A percentile compares a stretch with the other conserved stretches of the same genome.
phyloP scores from a whole-genome alignment of 2,888 invertebrate genomes.

The Erannis defoliaria region DNA sequence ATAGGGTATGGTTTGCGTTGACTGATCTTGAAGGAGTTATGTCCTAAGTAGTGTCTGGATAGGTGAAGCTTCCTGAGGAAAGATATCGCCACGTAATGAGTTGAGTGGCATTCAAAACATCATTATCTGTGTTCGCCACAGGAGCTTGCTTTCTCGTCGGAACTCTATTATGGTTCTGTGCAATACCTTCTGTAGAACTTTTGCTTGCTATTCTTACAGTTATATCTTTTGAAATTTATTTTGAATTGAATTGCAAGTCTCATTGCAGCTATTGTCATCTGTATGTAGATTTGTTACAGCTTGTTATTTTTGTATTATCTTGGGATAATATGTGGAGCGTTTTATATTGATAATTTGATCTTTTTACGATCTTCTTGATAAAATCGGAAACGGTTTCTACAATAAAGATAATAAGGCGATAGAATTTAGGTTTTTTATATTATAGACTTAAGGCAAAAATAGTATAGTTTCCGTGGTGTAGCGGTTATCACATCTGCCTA shows the following conservation, averaged over 20 bases:
- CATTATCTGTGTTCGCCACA: conserved; percentile 74
- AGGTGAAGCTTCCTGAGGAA: conserved; percentile 71
- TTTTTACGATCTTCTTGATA: neutral
- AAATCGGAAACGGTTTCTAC: neutral
- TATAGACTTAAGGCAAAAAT: neutral
- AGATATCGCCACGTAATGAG: conserved; percentile 82
- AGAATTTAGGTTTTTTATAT: neutral
- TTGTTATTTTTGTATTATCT: neutral
- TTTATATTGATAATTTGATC: conserved; percentile 1
- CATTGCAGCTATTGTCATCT: no score
- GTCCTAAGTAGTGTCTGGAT: conserved; percentile 61
- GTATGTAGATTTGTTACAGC: no score
- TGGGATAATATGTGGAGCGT: neutral
- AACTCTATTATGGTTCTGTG: conserved; percentile 22
- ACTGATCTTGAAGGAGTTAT: conserved; percentile 48
- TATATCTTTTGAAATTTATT: conserved; percentile 33
- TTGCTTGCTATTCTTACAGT: conserved; percentile 12
- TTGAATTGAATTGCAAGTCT: conserved; percentile 17
- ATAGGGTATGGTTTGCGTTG: conserved; percentile 46
- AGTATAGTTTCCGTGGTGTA: conserved; percentile 92
- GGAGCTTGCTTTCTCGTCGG: conserved; percentile 50
- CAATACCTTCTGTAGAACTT: conserved; percentile 16
- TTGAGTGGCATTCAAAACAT: conserved; percentile 82
- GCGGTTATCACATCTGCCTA: conserved; percentile 97
- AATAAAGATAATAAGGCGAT: neutral